Evolutionary conservation across 2,113 vertebrate genomes (phyloP).

Genomic region (Campylomormyrus numenius): DNA sequence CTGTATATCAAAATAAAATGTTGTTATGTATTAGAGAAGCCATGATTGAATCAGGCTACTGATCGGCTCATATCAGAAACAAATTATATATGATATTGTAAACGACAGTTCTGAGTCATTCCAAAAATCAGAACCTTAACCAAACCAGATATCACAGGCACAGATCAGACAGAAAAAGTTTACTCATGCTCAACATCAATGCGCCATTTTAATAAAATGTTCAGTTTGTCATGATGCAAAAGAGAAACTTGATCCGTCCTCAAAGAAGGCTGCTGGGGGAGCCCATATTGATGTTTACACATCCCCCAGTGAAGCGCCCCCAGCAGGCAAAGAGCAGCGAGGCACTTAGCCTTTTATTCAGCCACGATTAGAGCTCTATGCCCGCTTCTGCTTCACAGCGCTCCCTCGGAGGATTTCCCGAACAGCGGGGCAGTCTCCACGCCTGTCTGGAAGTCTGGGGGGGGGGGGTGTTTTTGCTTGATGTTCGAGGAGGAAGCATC

Average conservation of each 20-base stretch:
- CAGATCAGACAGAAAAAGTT: background rate
- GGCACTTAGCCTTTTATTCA: background rate
- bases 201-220: background rate
- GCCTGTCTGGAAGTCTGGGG: background rate
- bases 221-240: background rate
- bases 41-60: background rate
- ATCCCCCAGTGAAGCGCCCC: background rate
- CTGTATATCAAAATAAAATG: background rate
- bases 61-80: background rate
- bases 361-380: background rate
- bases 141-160: background rate
- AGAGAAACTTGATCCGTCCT: background rate
- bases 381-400: background rate
- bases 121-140: background rate
- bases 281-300: background rate
- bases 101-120: background rate
- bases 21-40: background rate
- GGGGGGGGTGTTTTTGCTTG: background rate
- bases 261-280: background rate
- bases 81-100: background rate
- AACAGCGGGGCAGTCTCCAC: background rate
- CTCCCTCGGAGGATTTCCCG: slow-evolving; percentile 12
- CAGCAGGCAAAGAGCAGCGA: background rate
- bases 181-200: background rate
- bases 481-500: background rate